Conservation (phyloP, 1,140 invertebrate genomes). For the Leptinotarsa undecemlineata region DNA sequence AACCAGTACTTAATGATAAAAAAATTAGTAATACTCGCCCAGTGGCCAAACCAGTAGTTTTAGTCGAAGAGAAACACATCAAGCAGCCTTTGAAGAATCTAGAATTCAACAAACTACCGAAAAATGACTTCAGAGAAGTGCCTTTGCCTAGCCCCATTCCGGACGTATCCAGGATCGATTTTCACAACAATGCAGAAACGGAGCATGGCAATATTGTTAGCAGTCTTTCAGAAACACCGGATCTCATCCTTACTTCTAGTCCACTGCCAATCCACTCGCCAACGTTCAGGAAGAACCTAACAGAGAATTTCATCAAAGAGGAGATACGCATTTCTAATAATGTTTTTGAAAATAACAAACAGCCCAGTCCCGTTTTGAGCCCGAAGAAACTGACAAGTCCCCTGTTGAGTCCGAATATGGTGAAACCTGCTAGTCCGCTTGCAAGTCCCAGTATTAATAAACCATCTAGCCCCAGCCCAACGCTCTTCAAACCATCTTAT, state of each 20-base stretch:
- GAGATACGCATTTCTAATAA: constrained; percentile 32
- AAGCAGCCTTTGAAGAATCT: constrained; percentile 8
- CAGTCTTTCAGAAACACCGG: constrained; percentile 49
- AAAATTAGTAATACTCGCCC: constrained; percentile 34
- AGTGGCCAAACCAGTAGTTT: constrained; percentile 24
- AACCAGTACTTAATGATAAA: constrained; percentile 40
- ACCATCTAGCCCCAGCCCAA: constrained; percentile 16
- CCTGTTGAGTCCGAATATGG: constrained; percentile 14
- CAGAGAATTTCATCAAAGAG: constrained; percentile 45
- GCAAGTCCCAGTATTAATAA: constrained; percentile 24
- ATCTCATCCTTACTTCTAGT: constrained; percentile 53
- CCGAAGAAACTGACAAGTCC: constrained; percentile 15
- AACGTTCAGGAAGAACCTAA: constrained; percentile 32
- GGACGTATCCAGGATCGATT: constrained; percentile 48
- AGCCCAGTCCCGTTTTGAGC: not conserved
- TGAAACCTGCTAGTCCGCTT: constrained; percentile 28
- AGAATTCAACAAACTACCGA: constrained; percentile 27
- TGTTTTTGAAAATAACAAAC: not conserved
- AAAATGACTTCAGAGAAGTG: constrained; percentile 39
- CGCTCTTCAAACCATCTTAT: constrained; percentile 65
- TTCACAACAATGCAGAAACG: constrained; percentile 25
- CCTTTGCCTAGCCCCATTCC: constrained; percentile 49
- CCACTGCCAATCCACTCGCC: constrained; percentile 42
- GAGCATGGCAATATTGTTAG: constrained; percentile 23
- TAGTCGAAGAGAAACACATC: constrained; percentile 29